Evolutionary conservation across 1,140 invertebrate species (phyloP).

Genomic region (Musca domestica): DNA sequence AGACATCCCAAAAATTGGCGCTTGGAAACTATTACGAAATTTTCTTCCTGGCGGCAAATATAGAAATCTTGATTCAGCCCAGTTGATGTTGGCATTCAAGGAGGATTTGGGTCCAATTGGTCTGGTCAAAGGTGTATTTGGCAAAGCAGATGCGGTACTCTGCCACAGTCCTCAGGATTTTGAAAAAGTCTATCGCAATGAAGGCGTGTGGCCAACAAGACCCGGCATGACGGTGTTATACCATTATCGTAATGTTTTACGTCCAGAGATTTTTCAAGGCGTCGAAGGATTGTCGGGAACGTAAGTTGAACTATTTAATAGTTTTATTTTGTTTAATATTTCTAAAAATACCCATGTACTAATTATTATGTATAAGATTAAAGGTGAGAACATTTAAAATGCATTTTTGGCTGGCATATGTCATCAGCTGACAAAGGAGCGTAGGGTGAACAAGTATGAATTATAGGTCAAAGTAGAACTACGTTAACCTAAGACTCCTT

Average conservation of each 20-base stretch:
- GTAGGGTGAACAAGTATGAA: too few relatives aligned
- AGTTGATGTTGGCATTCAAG: constrained; percentile 25
- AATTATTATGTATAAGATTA: neutral
- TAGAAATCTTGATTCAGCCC: neutral
- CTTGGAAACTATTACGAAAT: constrained; percentile 26
- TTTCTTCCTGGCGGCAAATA: constrained; percentile 42
- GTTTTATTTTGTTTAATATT: neutral
- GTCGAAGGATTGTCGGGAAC: constrained; percentile 40
- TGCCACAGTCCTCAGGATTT: constrained; percentile 44
- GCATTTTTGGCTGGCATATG: too few relatives aligned
- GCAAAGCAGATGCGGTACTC: constrained; percentile 41
- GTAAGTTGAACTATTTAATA: constrained; percentile 24
- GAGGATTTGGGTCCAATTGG: constrained; percentile 38
- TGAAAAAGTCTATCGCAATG: constrained; percentile 41
- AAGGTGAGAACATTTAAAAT: too few relatives aligned
- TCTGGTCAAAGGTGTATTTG: constrained; percentile 39
- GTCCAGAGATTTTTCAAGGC: constrained; percentile 42
- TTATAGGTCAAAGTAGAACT: too few relatives aligned
- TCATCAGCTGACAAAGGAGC: too few relatives aligned
- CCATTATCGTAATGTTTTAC: constrained; percentile 40
- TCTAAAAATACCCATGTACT: too few relatives aligned
- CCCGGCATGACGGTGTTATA: constrained; percentile 40
- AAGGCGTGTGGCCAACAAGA: constrained; percentile 49
- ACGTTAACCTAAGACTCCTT: too few relatives aligned
- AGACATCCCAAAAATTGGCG: constrained; percentile 36